Evolutionary conservation across 2,113 vertebrate species (phyloP).

Genomic region (Neodontobutis hainanensis): DNA sequence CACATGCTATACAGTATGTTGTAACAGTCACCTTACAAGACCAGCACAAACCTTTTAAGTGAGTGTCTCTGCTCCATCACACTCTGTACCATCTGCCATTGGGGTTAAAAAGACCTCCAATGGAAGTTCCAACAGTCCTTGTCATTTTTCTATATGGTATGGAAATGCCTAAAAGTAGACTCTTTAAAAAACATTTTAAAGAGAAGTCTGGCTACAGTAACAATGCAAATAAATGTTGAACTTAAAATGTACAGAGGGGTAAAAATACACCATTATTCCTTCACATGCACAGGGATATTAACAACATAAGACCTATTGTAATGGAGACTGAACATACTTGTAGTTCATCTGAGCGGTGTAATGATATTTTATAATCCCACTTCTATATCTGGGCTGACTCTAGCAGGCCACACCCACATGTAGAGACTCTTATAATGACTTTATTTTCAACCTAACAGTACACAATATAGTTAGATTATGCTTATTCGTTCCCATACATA

Average conservation of each 20-base stretch:
- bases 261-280: neutral
- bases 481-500: conserved; percentile 63
- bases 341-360: conserved; percentile 54
- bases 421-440: conserved; percentile 58
- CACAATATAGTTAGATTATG: conserved; percentile 66
- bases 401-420: conserved; percentile 53
- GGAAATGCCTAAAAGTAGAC: neutral
- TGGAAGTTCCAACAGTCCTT: conserved; percentile 50
- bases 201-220: neutral
- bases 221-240: conserved; percentile 11
- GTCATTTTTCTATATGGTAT: conserved; percentile 18
- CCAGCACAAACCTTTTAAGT: conserved; percentile 45
- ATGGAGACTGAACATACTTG: conserved; percentile 29
- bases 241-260: neutral
- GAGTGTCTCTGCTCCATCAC: conserved; percentile 26
- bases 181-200: conserved; percentile 2
- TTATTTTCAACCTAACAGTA: conserved; percentile 40
- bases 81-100: conserved; percentile 37
- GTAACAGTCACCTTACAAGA: conserved; percentile 69
- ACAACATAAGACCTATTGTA: conserved; percentile 41
- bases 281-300: conserved; percentile 36
- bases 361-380: conserved; percentile 64
- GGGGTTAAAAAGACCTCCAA: conserved; percentile 25
- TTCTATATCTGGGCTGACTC: conserved; percentile 36
- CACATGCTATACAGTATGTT: conserved; percentile 42